Percentiles rank a stretch among this genome's conserved stretches.
Conservation (phyloP, 2,888 invertebrate species). For the Ormyrus labotus region DNA sequence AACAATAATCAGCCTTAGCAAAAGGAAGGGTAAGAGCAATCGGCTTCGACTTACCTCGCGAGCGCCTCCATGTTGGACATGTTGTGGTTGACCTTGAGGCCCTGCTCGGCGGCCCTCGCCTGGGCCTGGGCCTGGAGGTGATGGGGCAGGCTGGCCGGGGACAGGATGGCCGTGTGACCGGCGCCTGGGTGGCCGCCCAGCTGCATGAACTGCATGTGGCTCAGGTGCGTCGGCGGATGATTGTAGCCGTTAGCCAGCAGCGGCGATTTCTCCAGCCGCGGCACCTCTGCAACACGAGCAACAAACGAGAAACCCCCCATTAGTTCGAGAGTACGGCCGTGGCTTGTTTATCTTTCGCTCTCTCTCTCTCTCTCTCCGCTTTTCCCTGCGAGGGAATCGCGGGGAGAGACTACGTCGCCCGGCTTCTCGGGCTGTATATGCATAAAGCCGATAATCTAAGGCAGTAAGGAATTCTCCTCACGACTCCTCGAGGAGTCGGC, state of each 20-base stretch:
- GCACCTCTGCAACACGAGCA: conserved; percentile 81
- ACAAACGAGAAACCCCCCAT: conserved; percentile 27
- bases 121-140: conserved; percentile 82
- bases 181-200: conserved; percentile 86
- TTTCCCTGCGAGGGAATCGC: background rate
- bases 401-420: too few species aligned
- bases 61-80: conserved; percentile 93
- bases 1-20: conserved; percentile 48
- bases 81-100: conserved; percentile 86
- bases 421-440: too few species aligned
- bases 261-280: conserved; percentile 93
- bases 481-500: conserved; percentile 29
- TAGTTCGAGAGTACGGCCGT: background rate
- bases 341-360: conserved; percentile 8
- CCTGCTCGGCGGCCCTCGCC: conserved; percentile 81
- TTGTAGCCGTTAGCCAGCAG: conserved; percentile 95
- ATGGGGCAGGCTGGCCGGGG: conserved; percentile 91
- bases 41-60: conserved; percentile 81
- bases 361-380: background rate
- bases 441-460: too few species aligned
- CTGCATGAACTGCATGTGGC: conserved; percentile 97
- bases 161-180: conserved; percentile 87
- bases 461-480: too few species aligned
- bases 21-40: too few species aligned
- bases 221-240: conserved; percentile 92